Percentiles rank a stretch among this genome's conserved stretches.
Evolutionary conservation across 2,888 invertebrate genomes (phyloP).

Genomic region (Andrena camellia): DNA sequence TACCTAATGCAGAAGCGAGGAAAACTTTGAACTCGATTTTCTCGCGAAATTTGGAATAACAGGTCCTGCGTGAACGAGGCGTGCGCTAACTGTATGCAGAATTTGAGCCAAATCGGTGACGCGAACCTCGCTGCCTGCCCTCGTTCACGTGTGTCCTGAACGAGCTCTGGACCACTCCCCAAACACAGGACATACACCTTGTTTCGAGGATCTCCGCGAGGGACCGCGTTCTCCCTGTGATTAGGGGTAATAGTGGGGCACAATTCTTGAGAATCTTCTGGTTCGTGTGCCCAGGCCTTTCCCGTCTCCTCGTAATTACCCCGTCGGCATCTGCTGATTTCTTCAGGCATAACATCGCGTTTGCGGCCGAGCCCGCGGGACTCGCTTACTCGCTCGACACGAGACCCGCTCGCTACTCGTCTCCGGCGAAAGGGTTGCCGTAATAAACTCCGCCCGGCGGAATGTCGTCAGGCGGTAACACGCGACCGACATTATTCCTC

Average conservation of each 20-base stretch:
- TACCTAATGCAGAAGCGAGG: no score
- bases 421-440: slow-evolving; percentile 31
- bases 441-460: slow-evolving; percentile 53
- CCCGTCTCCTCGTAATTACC: slow-evolving; percentile 67
- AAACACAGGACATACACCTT: neutral
- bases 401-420: slow-evolving; percentile 33
- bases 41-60: no score
- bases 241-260: slow-evolving; percentile 69
- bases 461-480: slow-evolving; percentile 33
- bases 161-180: no score
- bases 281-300: slow-evolving; percentile 13
- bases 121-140: no score
- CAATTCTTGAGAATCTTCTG: slow-evolving; percentile 64
- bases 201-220: slow-evolving; percentile 23
- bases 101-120: no score
- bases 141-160: no score
- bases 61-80: no score
- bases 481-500: slow-evolving; percentile 31
- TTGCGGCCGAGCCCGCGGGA: slow-evolving; percentile 55
- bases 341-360: slow-evolving; percentile 55
- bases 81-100: no score
- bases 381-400: slow-evolving; percentile 37
- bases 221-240: slow-evolving; percentile 62
- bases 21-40: no score
- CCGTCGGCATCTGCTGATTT: slow-evolving; percentile 60